Evolutionary conservation across 2,113 vertebrate genomes (phyloP), one percentile per base, ranked within the genome.

Genomic region (Phaethon lepturus): DNA sequence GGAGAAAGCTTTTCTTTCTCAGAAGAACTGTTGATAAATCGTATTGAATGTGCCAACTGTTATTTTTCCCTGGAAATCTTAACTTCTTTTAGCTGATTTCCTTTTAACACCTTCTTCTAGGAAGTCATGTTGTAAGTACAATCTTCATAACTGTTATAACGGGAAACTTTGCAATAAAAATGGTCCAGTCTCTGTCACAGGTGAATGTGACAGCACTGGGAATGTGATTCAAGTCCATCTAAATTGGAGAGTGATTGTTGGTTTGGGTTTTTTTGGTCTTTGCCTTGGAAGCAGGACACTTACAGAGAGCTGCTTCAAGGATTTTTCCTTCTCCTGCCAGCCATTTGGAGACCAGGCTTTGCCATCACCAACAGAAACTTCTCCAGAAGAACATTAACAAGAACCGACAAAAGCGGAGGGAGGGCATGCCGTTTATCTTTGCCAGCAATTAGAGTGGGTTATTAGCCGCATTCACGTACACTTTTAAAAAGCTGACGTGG

Each of bases 371-470:
- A 16, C 42, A 58, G 50, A 76, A 60, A 26, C 38, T 26, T 52
- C 12, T 76, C 62, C 6, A 5, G 40, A 38, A 72, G 81, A 89
- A 35, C 24, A 17, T 47, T 72, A 4, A 62, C n/a, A 86, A 80
- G 14, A 44, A 45, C 29, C 0, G 3, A 40, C 26, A 49, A 67
- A 75, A 42, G 2, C 8, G 3, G 40, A 49, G 12, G 10, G 10
- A 42, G 4, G 9, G 10, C 1, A 19, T 6, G 0, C 45, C 35
- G 2, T 35, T 23, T 49, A 7, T 68, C 19, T 50, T 35, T 58
- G 29, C 23, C 49, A 53, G 29, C 24, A 40, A 9, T 53, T 63
- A 38, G 17, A 63, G 64, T 3, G 15, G 33, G 11, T 31, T 66
- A 25, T 31, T 35, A 76, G 44, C 42, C 74, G 68, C 5, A 2